These are phyloP conservation scores for Idaea biselata DNA, from an alignment of 2,888 invertebrate species.

Conservation along the genomic window DNA sequence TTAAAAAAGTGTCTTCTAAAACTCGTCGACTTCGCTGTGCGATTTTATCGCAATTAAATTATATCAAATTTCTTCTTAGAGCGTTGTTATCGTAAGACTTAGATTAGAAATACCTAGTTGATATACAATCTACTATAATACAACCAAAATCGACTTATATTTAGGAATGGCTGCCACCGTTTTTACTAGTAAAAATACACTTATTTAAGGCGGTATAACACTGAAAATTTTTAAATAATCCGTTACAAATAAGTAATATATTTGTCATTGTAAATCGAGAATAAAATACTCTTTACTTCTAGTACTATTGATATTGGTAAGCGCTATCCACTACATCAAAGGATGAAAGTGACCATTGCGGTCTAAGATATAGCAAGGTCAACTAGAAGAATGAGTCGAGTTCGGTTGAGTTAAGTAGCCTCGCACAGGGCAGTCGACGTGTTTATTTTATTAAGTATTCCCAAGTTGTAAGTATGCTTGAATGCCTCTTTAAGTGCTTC, in stretches of 20 bases:
- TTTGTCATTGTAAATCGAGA: no score
- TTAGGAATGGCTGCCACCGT: neutral
- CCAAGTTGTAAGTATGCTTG: slow-evolving; percentile 70
- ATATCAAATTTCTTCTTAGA: slow-evolving; percentile 62
- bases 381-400: neutral
- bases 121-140: slow-evolving; percentile 12
- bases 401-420: slow-evolving; percentile 27
- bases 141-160: slow-evolving; percentile 15
- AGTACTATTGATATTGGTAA: no score
- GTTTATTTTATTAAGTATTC: slow-evolving; percentile 34
- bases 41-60: slow-evolving; percentile 55
- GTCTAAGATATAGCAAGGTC: no score
- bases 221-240: no score
- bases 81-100: slow-evolving; percentile 47
- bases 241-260: no score
- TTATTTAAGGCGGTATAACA: no score
- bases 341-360: no score
- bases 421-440: slow-evolving; percentile 44
- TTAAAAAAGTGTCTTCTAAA: slow-evolving; percentile 64
- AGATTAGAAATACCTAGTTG: slow-evolving; percentile 24
- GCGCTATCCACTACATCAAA: no score
- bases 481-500: slow-evolving; percentile 74
- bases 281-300: no score
- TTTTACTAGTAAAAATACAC: no score
- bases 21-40: slow-evolving; percentile 48